These are phyloP conservation scores for Zaprionus inermis DNA, from an alignment of 1,140 invertebrate genomes.

Conservation along the genomic window DNA sequence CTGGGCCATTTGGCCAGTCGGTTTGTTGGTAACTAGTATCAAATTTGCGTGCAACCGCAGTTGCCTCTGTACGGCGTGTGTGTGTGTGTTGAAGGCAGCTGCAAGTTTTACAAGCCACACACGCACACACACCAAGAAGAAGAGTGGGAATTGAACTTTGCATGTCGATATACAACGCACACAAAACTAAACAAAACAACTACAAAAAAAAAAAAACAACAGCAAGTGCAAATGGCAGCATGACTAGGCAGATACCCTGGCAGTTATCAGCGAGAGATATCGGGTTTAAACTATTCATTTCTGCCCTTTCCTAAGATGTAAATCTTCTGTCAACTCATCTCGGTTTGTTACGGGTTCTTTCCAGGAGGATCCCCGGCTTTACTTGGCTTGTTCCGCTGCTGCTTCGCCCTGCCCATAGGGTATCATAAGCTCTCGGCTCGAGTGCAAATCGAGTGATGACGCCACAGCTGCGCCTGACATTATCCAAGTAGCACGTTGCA, in stretches of 20 bases:
- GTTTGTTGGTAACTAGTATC: conserved; percentile 31
- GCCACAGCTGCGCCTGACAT: background rate
- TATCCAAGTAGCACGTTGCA: background rate
- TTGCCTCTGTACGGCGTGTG: background rate
- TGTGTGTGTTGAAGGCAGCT: conserved; percentile 35
- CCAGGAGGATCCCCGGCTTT: no score
- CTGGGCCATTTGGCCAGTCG: conserved; percentile 23
- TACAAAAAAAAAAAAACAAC: conserved; percentile 22
- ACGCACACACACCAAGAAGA: background rate
- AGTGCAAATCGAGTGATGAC: background rate
- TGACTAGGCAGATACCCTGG: background rate
- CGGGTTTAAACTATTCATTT: no score
- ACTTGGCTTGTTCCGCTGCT: no score
- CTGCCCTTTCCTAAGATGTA: no score
- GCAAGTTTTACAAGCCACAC: conserved; percentile 30
- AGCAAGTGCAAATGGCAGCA: background rate
- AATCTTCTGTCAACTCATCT: no score
- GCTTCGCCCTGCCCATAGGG: background rate
- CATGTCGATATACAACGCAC: conserved; percentile 7
- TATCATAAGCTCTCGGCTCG: background rate
- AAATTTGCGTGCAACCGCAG: conserved; percentile 55
- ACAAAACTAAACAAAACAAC: conserved; percentile 22
- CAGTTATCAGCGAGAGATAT: no score
- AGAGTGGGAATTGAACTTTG: conserved; percentile 26
- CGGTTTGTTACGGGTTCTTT: no score